Evolutionary conservation across 2,797 vertebrate genomes (phyloP), one percentile per base, ranked within the genome.

Genomic region (Manis crassicaudata): DNA sequence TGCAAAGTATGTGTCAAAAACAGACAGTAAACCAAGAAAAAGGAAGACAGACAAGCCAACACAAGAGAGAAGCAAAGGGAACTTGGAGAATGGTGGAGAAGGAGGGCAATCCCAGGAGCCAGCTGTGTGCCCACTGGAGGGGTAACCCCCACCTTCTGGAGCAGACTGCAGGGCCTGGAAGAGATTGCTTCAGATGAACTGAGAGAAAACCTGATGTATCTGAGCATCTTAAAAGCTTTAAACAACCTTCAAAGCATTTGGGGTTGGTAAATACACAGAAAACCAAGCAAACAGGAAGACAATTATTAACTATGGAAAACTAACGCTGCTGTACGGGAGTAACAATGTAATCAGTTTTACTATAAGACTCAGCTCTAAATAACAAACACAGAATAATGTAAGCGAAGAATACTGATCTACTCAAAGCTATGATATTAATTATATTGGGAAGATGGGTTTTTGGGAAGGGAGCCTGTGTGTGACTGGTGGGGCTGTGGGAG

Each of bases 231-330:
- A 16, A 79, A 88, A 92, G 58, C 56, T 21, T 77, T 72, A 50
- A 90, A 77, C 16, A 90, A 46, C 40, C 68, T 88, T 75, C 52
- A 87, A 43, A 46, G 18, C 75, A 32, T 25, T n/a, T 62, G 46
- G 67, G 20, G 37, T 80, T 90, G 62, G 65, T 27, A 88, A 76
- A 92, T 90, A 87, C 2, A 21, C 4, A 75, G 52, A 50, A 91
- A 79, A 29, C 12, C 29, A 86, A 84, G 60, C 63, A 68, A 83
- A 86, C 6, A 3, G 37, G 21, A 50, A 68, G n/a, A 83, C 17
- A 37, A 43, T 52, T 37, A 86, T 72, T 86, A 88, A 91, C n/a
- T 72, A 85, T 52, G 32, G 77, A 93, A 89, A 92, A 94, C 1
- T 32, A 83, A 67, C 40, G 90, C 46, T 18, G 52, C 13, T 62